Evolutionary conservation across 2,797 vertebrate genomes (phyloP).

Genomic region (Morus bassanus): DNA sequence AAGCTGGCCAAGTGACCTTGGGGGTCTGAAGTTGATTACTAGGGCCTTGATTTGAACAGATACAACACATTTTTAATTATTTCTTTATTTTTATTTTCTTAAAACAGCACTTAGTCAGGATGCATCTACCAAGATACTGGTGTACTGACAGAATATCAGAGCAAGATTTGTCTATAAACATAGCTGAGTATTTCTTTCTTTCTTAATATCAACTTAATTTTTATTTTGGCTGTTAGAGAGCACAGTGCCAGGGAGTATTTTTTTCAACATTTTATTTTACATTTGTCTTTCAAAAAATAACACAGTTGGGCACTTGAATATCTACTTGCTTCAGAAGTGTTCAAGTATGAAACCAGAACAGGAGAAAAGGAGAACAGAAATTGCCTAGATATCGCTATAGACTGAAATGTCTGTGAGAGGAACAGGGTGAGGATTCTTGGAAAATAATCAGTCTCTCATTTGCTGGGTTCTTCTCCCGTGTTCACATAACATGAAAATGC

Average conservation of each 20-base stretch:
- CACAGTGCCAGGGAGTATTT: background rate
- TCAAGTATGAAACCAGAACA: background rate
- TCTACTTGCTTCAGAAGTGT: background rate
- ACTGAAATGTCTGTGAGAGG: background rate
- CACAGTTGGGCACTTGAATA: background rate
- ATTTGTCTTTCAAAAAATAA: background rate
- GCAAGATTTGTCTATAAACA: background rate
- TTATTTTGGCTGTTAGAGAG: background rate
- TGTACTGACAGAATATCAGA: background rate
- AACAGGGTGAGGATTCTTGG: background rate
- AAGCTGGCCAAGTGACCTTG: constrained; percentile 88
- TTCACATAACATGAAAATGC: background rate
- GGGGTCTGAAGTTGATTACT: constrained; percentile 83
- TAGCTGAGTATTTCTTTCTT: background rate
- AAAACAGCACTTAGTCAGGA: background rate
- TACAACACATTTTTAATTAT: constrained; percentile 30
- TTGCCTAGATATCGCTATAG: background rate
- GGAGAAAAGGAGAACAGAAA: background rate
- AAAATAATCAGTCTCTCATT: background rate
- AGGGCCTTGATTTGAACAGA: constrained; percentile 79
- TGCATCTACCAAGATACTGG: background rate
- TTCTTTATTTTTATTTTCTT: constrained; percentile 38
- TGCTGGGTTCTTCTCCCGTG: background rate
- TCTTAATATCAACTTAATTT: background rate
- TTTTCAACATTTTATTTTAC: background rate